phyloP scores from a whole-genome alignment of 2,888 invertebrate species.

The Eilema caniola region DNA sequence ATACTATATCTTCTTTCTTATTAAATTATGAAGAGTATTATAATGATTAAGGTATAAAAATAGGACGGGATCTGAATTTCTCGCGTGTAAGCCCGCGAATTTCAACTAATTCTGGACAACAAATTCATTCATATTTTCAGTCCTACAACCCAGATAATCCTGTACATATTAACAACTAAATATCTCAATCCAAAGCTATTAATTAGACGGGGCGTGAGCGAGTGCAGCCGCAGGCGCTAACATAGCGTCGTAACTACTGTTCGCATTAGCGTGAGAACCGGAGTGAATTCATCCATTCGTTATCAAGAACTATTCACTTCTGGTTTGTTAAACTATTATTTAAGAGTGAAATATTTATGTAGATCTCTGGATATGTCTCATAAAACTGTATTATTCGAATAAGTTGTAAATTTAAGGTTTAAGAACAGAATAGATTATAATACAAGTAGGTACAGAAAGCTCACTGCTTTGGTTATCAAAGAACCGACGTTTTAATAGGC shows the following conservation, averaged over 20 bases:
- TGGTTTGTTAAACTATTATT: slow-evolving; percentile 23
- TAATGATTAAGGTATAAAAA: no score
- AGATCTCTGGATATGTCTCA: slow-evolving; percentile 4
- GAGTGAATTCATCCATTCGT: slow-evolving; percentile 29
- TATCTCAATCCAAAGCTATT: slow-evolving; percentile 51
- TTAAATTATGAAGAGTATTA: no score
- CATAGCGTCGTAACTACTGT: slow-evolving; percentile 58
- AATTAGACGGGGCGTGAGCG: slow-evolving; percentile 48
- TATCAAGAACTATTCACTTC: slow-evolving; percentile 19
- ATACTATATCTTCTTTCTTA: no score
- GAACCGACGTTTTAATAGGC: neutral
- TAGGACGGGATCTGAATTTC: no score
- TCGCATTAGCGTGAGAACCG: slow-evolving; percentile 58
- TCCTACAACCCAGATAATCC: neutral
- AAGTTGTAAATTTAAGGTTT: neutral
- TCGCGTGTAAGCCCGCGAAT: no score
- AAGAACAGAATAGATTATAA: neutral
- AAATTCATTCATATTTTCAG: neutral
- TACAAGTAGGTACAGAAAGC: neutral
- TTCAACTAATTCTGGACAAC: no score
- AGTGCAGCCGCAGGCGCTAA: slow-evolving; percentile 43
- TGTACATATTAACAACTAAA: slow-evolving; percentile 45
- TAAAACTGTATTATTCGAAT: neutral
- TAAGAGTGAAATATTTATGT: slow-evolving; percentile 1
- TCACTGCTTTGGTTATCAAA: neutral